A percentile compares a stretch with the other conserved stretches of the same genome.
Conservation (phyloP, 2,797 vertebrate species). For the Falco cherrug region DNA sequence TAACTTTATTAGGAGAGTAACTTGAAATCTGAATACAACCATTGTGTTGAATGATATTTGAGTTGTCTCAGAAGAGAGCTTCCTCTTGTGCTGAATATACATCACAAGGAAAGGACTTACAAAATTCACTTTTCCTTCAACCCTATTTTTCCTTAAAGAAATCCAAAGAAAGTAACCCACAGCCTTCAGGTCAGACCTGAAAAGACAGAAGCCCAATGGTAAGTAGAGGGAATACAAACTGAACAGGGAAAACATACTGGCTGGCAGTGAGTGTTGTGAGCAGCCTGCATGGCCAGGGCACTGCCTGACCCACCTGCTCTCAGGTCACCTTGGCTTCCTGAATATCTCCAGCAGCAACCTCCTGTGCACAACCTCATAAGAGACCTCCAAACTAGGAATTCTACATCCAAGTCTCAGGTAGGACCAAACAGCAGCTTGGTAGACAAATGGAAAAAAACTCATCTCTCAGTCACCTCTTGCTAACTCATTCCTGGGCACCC, state of each 20-base stretch:
- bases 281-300: neutral
- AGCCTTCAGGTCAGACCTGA: neutral
- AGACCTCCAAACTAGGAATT: neutral
- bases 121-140: neutral
- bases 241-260: neutral
- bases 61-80: neutral
- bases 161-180: neutral
- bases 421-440: neutral
- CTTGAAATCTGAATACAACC: neutral
- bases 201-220: neutral
- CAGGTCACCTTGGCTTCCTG: neutral
- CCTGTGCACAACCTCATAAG: neutral
- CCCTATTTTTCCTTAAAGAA: neutral
- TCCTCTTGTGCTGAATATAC: neutral
- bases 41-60: neutral
- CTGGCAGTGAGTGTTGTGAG: neutral
- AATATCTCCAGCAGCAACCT: neutral
- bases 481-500: neutral
- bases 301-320: neutral
- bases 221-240: neutral
- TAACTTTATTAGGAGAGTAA: neutral
- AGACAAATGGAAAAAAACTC: neutral
- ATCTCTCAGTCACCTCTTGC: neutral
- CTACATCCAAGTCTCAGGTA: neutral
- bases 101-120: neutral